Evolutionary conservation across 2,113 vertebrate species (phyloP).

Genomic region (Oreochromis niloticus): DNA sequence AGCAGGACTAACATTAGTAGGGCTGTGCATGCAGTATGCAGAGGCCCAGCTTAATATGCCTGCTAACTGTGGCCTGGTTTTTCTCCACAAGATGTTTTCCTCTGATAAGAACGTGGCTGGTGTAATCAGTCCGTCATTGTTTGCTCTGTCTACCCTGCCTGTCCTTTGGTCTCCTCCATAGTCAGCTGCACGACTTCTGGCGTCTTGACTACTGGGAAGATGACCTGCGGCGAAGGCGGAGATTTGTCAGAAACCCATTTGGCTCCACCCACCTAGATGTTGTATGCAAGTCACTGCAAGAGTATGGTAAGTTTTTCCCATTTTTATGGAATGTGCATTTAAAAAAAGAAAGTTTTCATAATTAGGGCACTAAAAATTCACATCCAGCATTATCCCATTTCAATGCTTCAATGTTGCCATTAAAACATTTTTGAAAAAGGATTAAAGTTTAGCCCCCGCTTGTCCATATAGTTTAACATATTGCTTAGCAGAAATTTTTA

Average conservation of each 20-base stretch:
- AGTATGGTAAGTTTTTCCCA: conserved; percentile 83
- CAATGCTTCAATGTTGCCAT: not conserved
- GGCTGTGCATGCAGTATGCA: conserved; percentile 7
- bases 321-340: not conserved
- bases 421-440: not conserved
- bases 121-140: conserved; percentile 20
- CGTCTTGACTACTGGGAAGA: conserved; percentile 99
- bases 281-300: conserved; percentile 82
- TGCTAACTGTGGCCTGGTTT: conserved; percentile 17
- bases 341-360: not conserved
- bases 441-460: not conserved
- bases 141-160: conserved; percentile 20
- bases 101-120: conserved; percentile 27
- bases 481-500: conserved; percentile 39
- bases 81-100: conserved; percentile 20
- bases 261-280: conserved; percentile 91
- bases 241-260: conserved; percentile 93
- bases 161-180: conserved; percentile 46
- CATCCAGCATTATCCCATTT: not conserved
- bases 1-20: conserved; percentile 40
- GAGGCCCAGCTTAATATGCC: conserved; percentile 20
- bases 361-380: not conserved
- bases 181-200: conserved; percentile 95
- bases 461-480: not conserved
- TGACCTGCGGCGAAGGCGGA: conserved; percentile 88